Base-by-base conservation (phyloP, 2,888 invertebrate genomes). In the Harpalus rufipes region DNA sequence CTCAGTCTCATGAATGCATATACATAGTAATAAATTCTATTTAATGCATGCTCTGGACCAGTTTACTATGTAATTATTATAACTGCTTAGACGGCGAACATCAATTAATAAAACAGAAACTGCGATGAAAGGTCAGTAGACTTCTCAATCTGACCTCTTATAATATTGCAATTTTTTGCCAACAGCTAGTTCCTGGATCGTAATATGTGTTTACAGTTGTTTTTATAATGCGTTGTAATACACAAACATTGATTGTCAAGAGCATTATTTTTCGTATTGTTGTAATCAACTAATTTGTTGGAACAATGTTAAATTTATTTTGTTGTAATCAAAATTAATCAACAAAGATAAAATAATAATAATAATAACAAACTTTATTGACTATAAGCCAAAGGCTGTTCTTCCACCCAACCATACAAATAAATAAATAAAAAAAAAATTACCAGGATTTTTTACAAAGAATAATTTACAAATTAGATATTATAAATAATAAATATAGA, bases 31-130 rank as follows among this genome's bases (percentile, higher is more conserved):
- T 81, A 80, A 80, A 80, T 80, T 61, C 68, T 39, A 39, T 21
- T 68, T 39, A 39, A 68, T 80, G 80, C 59, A 61, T 80, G 41
- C 21, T 18, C 21, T 51, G 58, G 18, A 41, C 81, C 32, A 81
- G 44, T 81, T 81, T 51, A 51, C 14, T 21, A 63, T 41, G 21
- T 65, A 65, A 65, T 81, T 68, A 68, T 68, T 63, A 51, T 81
- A 81, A 81, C 65, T 68, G 68, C 82, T 68, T 72, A 72, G 32
- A 82, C 65, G 44, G 10, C 51, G 32, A 14, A 56, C 56, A 61
- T 76, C 76, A 83, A 83, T 83, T 83, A 74, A 83, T 76, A 83
- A 83, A 83, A 83, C 83, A 83, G 83, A 83, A 58, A 18, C 72
- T 21, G 21, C 44, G 44, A 44, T 41, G 59, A 61, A 83, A 83